Conservation (phyloP, 1,140 invertebrate species). For the Pseudomyrmex pallidus region DNA sequence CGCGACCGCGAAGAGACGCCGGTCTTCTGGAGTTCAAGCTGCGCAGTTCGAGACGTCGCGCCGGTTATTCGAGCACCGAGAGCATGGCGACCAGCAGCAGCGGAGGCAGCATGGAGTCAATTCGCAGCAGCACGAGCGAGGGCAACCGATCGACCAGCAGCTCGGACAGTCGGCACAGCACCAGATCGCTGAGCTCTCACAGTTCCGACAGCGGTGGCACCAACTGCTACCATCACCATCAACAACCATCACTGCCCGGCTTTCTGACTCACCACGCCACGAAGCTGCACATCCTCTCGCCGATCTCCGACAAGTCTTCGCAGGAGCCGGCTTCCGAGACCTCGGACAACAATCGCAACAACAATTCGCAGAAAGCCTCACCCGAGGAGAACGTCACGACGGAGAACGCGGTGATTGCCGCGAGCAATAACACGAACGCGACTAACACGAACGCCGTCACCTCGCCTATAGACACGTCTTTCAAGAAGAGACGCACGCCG, state of each 20-base stretch:
- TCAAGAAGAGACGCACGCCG: slow-evolving; percentile 87
- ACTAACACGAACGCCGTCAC: slow-evolving; percentile 85
- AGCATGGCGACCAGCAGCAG: slow-evolving; percentile 94
- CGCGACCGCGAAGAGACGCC: slow-evolving; percentile 75
- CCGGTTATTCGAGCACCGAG: slow-evolving; percentile 93
- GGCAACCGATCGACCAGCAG: slow-evolving; percentile 92
- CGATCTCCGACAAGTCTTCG: slow-evolving; percentile 95
- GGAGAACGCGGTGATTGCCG: slow-evolving; percentile 83
- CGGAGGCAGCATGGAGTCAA: slow-evolving; percentile 93
- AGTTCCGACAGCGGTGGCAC: slow-evolving; percentile 91
- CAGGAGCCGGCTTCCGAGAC: slow-evolving; percentile 93
- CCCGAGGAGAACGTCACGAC: slow-evolving; percentile 87
- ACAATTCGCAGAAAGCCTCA: slow-evolving; percentile 90
- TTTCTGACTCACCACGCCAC: slow-evolving; percentile 88
- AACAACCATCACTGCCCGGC: slow-evolving; percentile 87
- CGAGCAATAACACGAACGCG: slow-evolving; percentile 80
- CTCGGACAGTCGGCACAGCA: slow-evolving; percentile 91
- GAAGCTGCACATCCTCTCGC: slow-evolving; percentile 93
- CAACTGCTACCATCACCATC: slow-evolving; percentile 84
- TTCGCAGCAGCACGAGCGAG: slow-evolving; percentile 93
- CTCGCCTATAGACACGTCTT: slow-evolving; percentile 80
- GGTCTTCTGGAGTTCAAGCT: slow-evolving; percentile 81
- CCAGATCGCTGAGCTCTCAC: slow-evolving; percentile 90
- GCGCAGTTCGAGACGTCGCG: slow-evolving; percentile 84
- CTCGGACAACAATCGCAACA: slow-evolving; percentile 91